Conservation (phyloP, 2,888 invertebrate genomes). For the Rhagium mordax region DNA sequence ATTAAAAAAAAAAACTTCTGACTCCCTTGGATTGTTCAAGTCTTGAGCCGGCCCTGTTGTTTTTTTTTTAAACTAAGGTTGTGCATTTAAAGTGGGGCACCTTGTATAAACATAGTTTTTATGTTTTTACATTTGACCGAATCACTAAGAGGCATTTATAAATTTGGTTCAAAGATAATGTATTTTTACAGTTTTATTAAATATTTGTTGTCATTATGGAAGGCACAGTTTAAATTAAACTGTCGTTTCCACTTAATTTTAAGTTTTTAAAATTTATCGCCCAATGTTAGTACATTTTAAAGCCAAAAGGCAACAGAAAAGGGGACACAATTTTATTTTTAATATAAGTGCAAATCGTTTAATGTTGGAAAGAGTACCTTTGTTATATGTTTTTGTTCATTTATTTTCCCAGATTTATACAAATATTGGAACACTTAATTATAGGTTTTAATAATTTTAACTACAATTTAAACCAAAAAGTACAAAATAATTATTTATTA, state of each 20-base stretch:
- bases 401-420: not conserved
- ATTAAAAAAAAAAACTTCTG: too few species aligned
- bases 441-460: too few species aligned
- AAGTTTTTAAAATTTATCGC: not conserved
- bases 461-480: too few species aligned
- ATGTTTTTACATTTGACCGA: not conserved
- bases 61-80: too few species aligned
- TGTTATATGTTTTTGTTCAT: not conserved
- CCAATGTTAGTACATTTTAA: not conserved
- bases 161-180: not conserved
- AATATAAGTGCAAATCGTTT: not conserved
- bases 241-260: not conserved
- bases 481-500: too few species aligned
- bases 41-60: too few species aligned
- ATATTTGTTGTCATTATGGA: not conserved
- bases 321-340: not conserved
- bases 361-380: not conserved
- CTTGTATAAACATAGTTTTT: not conserved
- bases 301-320: not conserved
- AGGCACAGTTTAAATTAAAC: not conserved
- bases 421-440: not conserved
- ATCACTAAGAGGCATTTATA: not conserved
- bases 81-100: not conserved
- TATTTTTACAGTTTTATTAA: not conserved
- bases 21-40: too few species aligned